These are phyloP conservation scores for Athalia cordata DNA, from an alignment of 2,888 invertebrate genomes.

Conservation along the genomic window DNA sequence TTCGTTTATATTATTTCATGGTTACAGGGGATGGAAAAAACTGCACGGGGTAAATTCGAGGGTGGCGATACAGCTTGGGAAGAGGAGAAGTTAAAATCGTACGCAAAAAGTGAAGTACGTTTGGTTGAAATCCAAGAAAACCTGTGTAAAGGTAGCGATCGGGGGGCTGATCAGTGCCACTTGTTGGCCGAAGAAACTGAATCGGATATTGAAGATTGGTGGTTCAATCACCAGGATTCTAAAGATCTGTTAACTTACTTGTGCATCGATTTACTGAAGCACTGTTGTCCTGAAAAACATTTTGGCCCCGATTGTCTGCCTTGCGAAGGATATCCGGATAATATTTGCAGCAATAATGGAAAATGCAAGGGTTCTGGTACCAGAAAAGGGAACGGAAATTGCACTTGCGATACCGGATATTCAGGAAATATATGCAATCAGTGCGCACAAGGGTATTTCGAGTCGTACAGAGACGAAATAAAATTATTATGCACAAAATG, in stretches of 20 bases:
- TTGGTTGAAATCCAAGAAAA: conserved; percentile 93
- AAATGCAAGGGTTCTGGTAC: conserved; percentile 92
- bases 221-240: conserved; percentile 81
- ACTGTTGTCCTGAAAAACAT: conserved; percentile 90
- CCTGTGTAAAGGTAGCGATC: conserved; percentile 85
- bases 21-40: conserved; percentile 84
- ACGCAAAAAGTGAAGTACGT: conserved; percentile 91
- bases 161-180: conserved; percentile 88
- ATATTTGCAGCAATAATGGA: conserved; percentile 89
- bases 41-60: conserved; percentile 91
- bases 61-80: conserved; percentile 97
- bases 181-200: conserved; percentile 90
- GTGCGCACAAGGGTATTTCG: conserved; percentile 86
- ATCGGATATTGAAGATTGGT: conserved; percentile 90
- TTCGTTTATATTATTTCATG: too few relatives aligned
- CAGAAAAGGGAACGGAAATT: conserved; percentile 93
- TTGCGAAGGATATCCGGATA: conserved; percentile 84
- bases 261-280: conserved; percentile 85
- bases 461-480: conserved; percentile 83
- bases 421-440: conserved; percentile 84
- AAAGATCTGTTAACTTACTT: conserved; percentile 83
- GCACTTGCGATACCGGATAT: conserved; percentile 90
- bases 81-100: conserved; percentile 88
- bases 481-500: conserved; percentile 87
- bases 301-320: conserved; percentile 88